Conservation (phyloP, 2,888 invertebrate species). For the Iselma pallidipennis region DNA sequence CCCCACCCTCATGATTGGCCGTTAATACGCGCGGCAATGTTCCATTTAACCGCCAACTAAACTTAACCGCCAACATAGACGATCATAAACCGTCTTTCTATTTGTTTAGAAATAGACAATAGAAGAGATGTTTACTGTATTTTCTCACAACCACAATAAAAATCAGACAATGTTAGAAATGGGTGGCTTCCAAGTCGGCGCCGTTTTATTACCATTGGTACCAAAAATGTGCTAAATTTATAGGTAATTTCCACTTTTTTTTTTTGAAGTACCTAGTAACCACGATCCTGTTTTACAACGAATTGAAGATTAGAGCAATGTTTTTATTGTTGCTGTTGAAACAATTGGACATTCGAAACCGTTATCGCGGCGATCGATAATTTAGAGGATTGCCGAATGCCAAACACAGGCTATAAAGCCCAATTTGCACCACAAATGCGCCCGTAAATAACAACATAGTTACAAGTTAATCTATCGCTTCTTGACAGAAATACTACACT, state of each 20-base stretch:
- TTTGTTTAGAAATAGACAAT: background rate
- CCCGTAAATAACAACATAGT: background rate
- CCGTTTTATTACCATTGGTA: background rate
- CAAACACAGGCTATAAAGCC: no score
- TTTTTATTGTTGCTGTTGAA: no score
- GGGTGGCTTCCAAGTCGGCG: background rate
- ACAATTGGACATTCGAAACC: background rate
- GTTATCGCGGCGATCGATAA: background rate
- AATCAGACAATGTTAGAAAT: no score
- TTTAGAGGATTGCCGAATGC: no score
- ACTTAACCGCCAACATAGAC: background rate
- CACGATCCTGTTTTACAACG: no score
- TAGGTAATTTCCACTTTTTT: no score
- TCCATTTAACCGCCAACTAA: slow-evolving; percentile 18
- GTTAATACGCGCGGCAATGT: slow-evolving; percentile 13
- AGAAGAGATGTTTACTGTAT: background rate
- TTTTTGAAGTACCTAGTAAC: no score
- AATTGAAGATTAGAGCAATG: background rate
- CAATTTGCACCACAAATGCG: no score
- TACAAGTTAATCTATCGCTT: background rate
- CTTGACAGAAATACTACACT: background rate
- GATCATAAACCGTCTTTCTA: background rate
- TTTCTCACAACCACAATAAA: background rate
- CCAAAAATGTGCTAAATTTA: no score
- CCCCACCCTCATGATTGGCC: slow-evolving; percentile 30